phyloP scores from a whole-genome alignment of 2,797 vertebrate species.

The Sebastolobus altivelis region DNA sequence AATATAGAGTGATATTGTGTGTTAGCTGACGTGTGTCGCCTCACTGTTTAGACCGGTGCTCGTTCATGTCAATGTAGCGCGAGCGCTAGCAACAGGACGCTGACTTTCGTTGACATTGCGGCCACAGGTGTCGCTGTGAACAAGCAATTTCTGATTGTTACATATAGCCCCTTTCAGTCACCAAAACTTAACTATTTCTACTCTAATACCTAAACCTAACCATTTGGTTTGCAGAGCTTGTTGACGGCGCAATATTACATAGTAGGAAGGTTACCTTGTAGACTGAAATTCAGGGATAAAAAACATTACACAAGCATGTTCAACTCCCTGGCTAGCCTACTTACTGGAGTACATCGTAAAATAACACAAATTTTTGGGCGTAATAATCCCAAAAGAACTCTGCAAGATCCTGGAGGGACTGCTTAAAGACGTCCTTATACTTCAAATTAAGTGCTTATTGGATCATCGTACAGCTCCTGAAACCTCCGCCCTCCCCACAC shows the following conservation, averaged over 20 bases:
- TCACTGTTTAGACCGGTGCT: too few species aligned
- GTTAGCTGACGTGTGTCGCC: too few species aligned
- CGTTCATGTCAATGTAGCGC: too few species aligned
- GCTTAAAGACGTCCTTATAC: not conserved
- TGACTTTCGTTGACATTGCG: too few species aligned
- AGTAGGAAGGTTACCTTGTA: not conserved
- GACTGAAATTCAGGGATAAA: not conserved
- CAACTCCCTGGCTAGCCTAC: not conserved
- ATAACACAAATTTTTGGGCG: not conserved
- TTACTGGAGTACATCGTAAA: not conserved
- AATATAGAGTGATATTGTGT: too few species aligned
- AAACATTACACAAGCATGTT: not conserved
- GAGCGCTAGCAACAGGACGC: too few species aligned
- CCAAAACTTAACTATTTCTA: not conserved
- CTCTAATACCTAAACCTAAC: not conserved
- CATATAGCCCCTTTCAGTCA: too few species aligned
- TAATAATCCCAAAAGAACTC: not conserved
- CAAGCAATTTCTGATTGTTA: too few species aligned
- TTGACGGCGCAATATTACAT: not conserved
- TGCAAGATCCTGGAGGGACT: not conserved
- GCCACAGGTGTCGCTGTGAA: too few species aligned
- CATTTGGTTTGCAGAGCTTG: not conserved
- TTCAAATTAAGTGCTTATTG: not conserved
- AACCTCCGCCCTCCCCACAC: not conserved
- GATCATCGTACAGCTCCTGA: not conserved